Evolutionary conservation across 2,888 invertebrate genomes (phyloP).

Genomic region (Alitta virens): DNA sequence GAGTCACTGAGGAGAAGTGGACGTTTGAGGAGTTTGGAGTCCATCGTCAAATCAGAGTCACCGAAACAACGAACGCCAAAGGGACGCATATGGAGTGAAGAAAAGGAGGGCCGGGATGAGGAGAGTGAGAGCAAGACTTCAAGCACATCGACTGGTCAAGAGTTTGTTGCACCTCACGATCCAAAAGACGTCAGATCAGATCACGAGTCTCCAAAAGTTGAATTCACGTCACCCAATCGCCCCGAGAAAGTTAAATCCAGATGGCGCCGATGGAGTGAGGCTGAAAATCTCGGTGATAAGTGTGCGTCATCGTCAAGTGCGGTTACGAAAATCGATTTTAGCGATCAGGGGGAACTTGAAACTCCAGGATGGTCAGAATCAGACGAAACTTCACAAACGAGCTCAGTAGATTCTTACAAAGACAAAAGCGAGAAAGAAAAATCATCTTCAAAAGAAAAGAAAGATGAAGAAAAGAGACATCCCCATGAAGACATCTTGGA

Average conservation of each 20-base stretch:
- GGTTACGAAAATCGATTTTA: not conserved
- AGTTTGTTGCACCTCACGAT: not conserved
- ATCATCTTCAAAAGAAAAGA: not conserved
- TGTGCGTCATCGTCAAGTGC: not conserved
- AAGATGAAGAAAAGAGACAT: not conserved
- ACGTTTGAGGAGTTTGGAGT: not conserved
- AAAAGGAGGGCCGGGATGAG: constrained; percentile 12
- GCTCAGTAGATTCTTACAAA: not conserved
- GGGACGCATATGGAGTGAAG: constrained; percentile 3
- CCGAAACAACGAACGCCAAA: not conserved
- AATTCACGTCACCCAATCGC: not conserved
- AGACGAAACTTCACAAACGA: not conserved
- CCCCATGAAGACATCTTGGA: constrained; percentile 70
- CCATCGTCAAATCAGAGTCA: not conserved
- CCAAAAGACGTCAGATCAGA: no score
- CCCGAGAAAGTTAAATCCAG: constrained; percentile 32
- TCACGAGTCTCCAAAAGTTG: not conserved
- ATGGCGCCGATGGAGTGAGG: constrained; percentile 32
- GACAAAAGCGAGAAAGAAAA: not conserved
- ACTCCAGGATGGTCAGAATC: not conserved
- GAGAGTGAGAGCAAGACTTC: not conserved
- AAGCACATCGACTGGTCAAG: not conserved
- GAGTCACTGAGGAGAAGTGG: no score
- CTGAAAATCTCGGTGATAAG: constrained; percentile 17
- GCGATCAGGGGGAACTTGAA: not conserved